Base-by-base conservation (phyloP, 2,888 invertebrate species). In the Magallana nippona region DNA sequence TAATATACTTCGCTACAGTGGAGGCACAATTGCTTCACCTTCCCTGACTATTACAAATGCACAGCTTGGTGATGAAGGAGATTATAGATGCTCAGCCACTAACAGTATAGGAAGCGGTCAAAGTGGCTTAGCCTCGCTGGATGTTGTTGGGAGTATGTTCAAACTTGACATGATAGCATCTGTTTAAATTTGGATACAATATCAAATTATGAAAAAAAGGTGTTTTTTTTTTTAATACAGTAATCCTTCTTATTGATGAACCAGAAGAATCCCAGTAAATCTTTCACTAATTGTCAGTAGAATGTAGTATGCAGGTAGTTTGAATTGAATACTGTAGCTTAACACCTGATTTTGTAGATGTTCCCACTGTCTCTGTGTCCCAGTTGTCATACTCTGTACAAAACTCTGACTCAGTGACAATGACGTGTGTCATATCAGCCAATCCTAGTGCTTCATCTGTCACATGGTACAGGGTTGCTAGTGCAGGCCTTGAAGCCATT, bases 71-170 rank as follows among this genome's bases (percentile, higher is more conserved):
- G 84, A 84, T 82, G 80, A 82, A 58, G 82, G 79, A 3, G 27
- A 44, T 27, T 84, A 84, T 55, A 55, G 79, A n/a, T 84, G 84
- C 77, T 58, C 19, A 11, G 84, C 84, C 5, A 57, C 63, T n/a
- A 84, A 84, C 60, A 63, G 56, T n/a, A 60, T 80, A 13, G 84
- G 80, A n/a, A 71, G 71, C 10, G 55, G 77, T 10, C 56, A 82
- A 10, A 84, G 84, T 79, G 78, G 79, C 27, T 22, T 60, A 15
- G 79, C 82, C 10, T 58, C 44, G n/a, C 44, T 84, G 44, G 82
- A 82, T 77, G 78, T 84, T 32, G 55, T 58, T 57, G 84, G 84
- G 44, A 82, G 84, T 84, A 82, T 80, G 84, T 82, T 60, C 15
- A 60, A 60, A 44, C 44, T 44, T 44, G 44, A 44, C 44, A 8